Conservation (phyloP, 2,113 vertebrate genomes). For the Camelus dromedarius region DNA sequence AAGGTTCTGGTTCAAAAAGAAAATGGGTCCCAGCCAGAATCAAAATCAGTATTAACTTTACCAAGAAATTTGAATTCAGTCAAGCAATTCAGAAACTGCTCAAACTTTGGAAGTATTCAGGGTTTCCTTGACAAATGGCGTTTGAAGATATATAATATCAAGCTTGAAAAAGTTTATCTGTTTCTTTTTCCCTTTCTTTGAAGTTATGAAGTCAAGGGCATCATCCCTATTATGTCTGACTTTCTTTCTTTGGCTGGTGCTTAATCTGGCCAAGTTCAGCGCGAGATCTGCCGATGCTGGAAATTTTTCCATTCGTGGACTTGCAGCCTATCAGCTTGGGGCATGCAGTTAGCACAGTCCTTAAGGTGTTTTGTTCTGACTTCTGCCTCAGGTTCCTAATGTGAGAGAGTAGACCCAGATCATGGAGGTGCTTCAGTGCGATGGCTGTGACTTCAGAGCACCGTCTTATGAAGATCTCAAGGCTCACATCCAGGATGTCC, state of each 20-base stretch:
- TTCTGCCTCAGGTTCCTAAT: slow-evolving; percentile 93
- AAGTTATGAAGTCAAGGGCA: slow-evolving; percentile 63
- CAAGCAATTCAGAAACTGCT: slow-evolving; percentile 45
- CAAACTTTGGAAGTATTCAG: slow-evolving; percentile 36
- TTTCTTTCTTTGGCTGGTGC: slow-evolving; percentile 46
- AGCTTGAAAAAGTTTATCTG: slow-evolving; percentile 50
- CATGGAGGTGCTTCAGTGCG: slow-evolving; percentile 99
- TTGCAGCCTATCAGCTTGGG: background rate
- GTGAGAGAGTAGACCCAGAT: slow-evolving; percentile 91
- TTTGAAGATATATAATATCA: slow-evolving; percentile 50
- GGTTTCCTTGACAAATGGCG: slow-evolving; percentile 55
- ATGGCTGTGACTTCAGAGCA: slow-evolving; percentile 98
- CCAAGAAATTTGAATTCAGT: slow-evolving; percentile 51
- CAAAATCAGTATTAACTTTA: slow-evolving; percentile 39
- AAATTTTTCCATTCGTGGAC: background rate
- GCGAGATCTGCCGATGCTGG: background rate
- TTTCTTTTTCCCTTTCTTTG: slow-evolving; percentile 49
- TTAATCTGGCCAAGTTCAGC: background rate
- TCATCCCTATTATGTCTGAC: slow-evolving; percentile 41
- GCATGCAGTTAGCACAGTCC: background rate
- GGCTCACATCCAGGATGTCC: slow-evolving; percentile 98
- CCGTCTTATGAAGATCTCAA: slow-evolving; percentile 98
- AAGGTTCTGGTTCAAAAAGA: slow-evolving; percentile 46
- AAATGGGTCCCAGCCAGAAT: background rate
- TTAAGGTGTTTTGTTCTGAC: background rate